Conservation (phyloP, 2,797 vertebrate species). For the Natrix natrix region DNA sequence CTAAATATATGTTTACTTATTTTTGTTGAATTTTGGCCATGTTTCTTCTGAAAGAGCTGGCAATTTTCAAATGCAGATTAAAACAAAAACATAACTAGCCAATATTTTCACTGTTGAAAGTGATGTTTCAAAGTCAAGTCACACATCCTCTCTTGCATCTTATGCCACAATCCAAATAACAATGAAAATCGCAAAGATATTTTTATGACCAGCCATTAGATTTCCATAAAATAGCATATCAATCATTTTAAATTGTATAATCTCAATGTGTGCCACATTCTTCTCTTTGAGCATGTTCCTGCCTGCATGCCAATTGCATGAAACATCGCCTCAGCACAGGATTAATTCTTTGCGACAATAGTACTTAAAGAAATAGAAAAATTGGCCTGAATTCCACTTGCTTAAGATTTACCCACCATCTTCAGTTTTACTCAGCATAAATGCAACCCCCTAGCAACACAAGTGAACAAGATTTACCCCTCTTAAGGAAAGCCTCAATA, state of each 20-base stretch:
- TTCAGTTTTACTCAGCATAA: constrained; percentile 13
- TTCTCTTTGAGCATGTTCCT: constrained; percentile 26
- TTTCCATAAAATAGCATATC: constrained; percentile 18
- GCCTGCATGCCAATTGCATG: neutral
- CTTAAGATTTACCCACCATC: neutral
- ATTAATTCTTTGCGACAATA: neutral
- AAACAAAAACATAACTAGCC: constrained; percentile 49
- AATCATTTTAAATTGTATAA: constrained; percentile 32
- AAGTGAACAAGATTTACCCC: neutral
- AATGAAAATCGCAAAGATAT: constrained; percentile 27
- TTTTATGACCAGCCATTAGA: constrained; percentile 25
- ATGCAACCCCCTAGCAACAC: neutral
- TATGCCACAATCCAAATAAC: constrained; percentile 44
- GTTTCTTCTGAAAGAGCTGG: constrained; percentile 38
- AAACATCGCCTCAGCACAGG: neutral
- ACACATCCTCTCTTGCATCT: neutral
- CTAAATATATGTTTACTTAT: constrained; percentile 39
- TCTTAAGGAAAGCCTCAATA: neutral
- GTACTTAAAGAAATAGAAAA: neutral
- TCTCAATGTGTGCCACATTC: neutral
- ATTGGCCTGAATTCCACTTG: neutral
- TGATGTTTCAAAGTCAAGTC: constrained; percentile 36
- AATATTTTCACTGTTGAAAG: constrained; percentile 45
- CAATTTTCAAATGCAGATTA: constrained; percentile 46
- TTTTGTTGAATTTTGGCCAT: constrained; percentile 29